Evolutionary conservation across 1,140 invertebrate genomes (phyloP).

Genomic region (Drosophila bifasciata): DNA sequence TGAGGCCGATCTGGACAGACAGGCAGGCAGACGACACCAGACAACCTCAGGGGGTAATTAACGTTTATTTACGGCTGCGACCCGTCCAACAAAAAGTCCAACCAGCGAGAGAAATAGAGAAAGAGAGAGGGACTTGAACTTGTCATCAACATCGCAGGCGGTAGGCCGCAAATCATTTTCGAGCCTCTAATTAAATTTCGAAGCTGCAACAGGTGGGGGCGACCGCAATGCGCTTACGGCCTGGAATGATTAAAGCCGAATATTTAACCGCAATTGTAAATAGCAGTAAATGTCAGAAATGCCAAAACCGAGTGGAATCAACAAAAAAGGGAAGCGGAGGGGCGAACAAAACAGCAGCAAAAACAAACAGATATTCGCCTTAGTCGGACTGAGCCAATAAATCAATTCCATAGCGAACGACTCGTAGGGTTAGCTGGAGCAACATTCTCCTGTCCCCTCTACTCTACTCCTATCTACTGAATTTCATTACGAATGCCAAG

Average conservation of each 20-base stretch:
- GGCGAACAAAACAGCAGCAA: conserved; percentile 6
- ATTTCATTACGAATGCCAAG: conserved; percentile 71
- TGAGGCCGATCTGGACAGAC: conserved; percentile 7
- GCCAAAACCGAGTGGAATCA: conserved; percentile 26
- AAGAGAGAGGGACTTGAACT: background rate
- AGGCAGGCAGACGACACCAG: conserved; percentile 12
- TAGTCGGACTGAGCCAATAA: conserved; percentile 66
- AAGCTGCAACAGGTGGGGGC: conserved; percentile 51
- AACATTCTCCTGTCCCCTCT: no score
- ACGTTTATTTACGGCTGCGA: conserved; percentile 56
- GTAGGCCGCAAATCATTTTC: conserved; percentile 62
- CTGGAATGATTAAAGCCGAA: background rate
- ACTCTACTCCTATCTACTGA: conserved; percentile 32
- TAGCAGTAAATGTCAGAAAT: conserved; percentile 52
- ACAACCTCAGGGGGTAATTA: conserved; percentile 57
- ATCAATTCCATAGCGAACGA: conserved; percentile 64
- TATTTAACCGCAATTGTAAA: conserved; percentile 34
- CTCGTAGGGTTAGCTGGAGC: conserved; percentile 20
- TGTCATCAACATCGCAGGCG: conserved; percentile 19
- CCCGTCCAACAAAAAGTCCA: conserved; percentile 22
- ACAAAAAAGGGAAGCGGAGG: background rate
- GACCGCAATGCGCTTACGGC: background rate
- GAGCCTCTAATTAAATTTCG: conserved; percentile 56
- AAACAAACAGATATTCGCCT: conserved; percentile 33
- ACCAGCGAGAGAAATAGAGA: conserved; percentile 9